Percentiles rank a stretch among this genome's conserved stretches.
phyloP scores from a whole-genome alignment of 2,888 invertebrate species.

The Sialis lutaria region DNA sequence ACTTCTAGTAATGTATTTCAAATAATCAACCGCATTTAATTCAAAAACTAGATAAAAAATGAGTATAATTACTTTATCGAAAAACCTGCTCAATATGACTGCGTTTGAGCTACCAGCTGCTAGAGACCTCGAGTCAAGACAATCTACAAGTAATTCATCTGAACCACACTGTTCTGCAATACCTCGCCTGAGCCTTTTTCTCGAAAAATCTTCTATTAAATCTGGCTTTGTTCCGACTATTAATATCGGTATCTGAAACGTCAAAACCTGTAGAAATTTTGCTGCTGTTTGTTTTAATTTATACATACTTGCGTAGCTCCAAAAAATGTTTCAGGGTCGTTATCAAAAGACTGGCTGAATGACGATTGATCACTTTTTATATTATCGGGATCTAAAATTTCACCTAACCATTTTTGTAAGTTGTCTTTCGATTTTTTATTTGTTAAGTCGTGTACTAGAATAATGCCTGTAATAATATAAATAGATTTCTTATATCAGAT shows the following conservation, averaged over 20 bases:
- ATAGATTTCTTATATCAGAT: background rate
- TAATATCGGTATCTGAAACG: constrained; percentile 68
- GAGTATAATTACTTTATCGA: constrained; percentile 53
- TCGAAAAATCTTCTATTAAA: constrained; percentile 53
- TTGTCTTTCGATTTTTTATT: constrained; percentile 93
- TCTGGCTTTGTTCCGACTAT: constrained; percentile 91
- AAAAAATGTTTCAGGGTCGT: constrained; percentile 72
- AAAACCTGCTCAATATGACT: constrained; percentile 84
- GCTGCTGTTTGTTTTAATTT: constrained; percentile 5
- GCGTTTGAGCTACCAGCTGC: constrained; percentile 92
- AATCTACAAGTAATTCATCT: constrained; percentile 81
- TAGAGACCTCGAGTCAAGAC: constrained; percentile 54
- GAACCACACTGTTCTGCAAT: constrained; percentile 83
- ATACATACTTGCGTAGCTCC: constrained; percentile 51
- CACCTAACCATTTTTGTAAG: constrained; percentile 81
- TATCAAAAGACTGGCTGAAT: constrained; percentile 35
- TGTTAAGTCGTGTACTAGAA: constrained; percentile 91
- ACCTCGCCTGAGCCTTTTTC: constrained; percentile 41
- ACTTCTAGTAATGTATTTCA: no score
- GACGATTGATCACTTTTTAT: constrained; percentile 20
- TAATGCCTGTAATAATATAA: constrained; percentile 45
- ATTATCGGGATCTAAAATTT: constrained; percentile 65
- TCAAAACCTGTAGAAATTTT: constrained; percentile 6
- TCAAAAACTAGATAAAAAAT: constrained; percentile 15
- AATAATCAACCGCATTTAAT: no score